Base-by-base conservation (phyloP, 2,113 vertebrate genomes). In the Cygnus atratus region DNA sequence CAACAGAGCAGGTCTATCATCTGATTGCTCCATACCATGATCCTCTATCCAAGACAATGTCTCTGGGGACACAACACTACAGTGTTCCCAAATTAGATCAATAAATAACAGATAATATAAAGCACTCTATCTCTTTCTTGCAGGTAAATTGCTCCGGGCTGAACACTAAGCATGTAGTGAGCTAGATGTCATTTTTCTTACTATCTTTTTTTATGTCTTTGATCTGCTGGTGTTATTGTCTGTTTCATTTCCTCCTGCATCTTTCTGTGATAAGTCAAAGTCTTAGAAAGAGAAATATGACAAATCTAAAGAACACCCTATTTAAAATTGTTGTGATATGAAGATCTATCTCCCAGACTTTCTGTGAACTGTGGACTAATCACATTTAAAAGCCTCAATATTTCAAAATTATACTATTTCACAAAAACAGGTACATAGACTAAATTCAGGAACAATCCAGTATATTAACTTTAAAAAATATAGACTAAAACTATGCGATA, bases 141-240 rank as follows among this genome's bases (percentile, higher is more conserved):
- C 6, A 57, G 15, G 24, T 52, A 19, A 5, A 4, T 44, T 3
- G 0, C 3, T 33, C 17, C 54, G 33, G 22, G 29, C 3, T 58
- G 31, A 70, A 17, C n/a, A 29, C 13, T 39, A 46, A 65, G 3
- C 2, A 10, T 11, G 13, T 39, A 61, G 44, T 22, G 46, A 81
- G 33, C 14, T 6, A 33, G 17, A 20, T 70, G 17, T 10, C 84
- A 31, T 6, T 48, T 73, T 88, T 77, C 35, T 77, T 35, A 9
- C 8, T 22, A 5, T n/a, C 17, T 58, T 12, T 41, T 76, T 54
- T 41, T 37, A 41, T 54, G 4, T 29, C 10, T 88, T 90, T 29
- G 8, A 2, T 74, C 13, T 35, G 52, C 44, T 59, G 10, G 24
- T 68, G 6, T 37, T 57, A 31, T 9, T 31, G 13, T 16, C 13